These are phyloP conservation scores for Tylochromis polylepis DNA, from an alignment of 2,113 vertebrate genomes.

Conservation along the genomic window DNA sequence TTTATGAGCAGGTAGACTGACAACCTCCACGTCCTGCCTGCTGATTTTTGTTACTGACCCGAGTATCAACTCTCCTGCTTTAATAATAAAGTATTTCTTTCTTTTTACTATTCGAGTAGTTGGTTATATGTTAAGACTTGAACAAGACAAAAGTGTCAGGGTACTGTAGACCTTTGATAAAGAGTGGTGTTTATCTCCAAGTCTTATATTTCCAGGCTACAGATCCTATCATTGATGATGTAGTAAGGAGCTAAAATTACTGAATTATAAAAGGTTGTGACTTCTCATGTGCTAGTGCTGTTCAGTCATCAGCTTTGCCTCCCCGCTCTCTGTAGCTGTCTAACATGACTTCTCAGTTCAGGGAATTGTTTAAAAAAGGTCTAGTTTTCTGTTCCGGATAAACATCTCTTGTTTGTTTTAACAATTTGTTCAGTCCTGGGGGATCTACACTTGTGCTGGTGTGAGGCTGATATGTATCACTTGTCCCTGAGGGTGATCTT, in stretches of 20 bases:
- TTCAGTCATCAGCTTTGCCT: background rate
- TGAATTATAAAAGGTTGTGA: background rate
- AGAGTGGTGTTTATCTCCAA: background rate
- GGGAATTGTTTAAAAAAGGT: background rate
- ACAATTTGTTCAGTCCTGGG: background rate
- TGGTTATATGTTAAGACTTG: background rate
- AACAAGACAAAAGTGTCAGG: background rate
- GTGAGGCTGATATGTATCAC: background rate
- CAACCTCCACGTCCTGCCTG: background rate
- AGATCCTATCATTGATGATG: background rate
- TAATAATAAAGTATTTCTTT: background rate
- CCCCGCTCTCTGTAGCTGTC: background rate
- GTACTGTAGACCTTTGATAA: background rate
- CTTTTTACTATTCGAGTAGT: background rate
- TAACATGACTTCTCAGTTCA: background rate
- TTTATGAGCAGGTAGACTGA: background rate
- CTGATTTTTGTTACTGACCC: constrained; percentile 10
- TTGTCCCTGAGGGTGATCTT: background rate
- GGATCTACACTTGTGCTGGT: background rate
- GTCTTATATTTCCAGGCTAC: background rate
- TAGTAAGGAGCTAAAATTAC: background rate
- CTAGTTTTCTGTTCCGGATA: background rate
- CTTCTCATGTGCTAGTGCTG: background rate
- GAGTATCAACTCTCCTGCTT: background rate
- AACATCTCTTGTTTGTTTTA: constrained; percentile 1